Evolutionary conservation across 2,888 invertebrate species (phyloP).

Genomic region (Phyllotreta striolata): DNA sequence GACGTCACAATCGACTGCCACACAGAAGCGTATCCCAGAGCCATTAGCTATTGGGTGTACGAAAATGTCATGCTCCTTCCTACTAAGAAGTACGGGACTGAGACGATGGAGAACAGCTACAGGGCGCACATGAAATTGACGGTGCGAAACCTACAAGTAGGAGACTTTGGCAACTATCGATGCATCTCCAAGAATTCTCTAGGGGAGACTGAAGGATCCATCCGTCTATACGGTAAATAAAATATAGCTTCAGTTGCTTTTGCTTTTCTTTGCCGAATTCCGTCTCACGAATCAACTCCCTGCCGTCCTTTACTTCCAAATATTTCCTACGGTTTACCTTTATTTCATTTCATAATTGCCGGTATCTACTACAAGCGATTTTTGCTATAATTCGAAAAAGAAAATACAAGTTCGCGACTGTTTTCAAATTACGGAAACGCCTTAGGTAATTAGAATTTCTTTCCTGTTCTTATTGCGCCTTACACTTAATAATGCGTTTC

Average conservation of each 20-base stretch:
- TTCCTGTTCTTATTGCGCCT: too few species aligned
- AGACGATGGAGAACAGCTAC: conserved; percentile 85
- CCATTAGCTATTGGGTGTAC: conserved; percentile 93
- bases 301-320: conserved; percentile 18
- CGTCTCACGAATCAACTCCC: conserved; percentile 3
- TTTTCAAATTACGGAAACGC: too few species aligned
- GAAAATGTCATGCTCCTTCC: conserved; percentile 89
- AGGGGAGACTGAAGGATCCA: conserved; percentile 92
- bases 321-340: conserved; percentile 5
- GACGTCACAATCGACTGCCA: conserved; percentile 93
- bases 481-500: too few species aligned
- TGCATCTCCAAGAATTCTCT: conserved; percentile 94
- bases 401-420: too few species aligned
- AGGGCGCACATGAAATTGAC: conserved; percentile 90
- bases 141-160: conserved; percentile 81
- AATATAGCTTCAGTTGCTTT: conserved; percentile 46
- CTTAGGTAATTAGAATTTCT: too few species aligned
- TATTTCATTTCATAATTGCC: not conserved
- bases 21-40: conserved; percentile 90
- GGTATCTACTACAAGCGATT: not conserved
- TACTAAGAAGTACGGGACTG: conserved; percentile 86
- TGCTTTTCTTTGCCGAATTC: conserved; percentile 5
- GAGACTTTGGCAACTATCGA: conserved; percentile 90
- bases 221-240: conserved; percentile 85
- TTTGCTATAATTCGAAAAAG: too few species aligned